phyloP scores from a whole-genome alignment of 2,888 invertebrate genomes.

The Himalopsyche tibetana region DNA sequence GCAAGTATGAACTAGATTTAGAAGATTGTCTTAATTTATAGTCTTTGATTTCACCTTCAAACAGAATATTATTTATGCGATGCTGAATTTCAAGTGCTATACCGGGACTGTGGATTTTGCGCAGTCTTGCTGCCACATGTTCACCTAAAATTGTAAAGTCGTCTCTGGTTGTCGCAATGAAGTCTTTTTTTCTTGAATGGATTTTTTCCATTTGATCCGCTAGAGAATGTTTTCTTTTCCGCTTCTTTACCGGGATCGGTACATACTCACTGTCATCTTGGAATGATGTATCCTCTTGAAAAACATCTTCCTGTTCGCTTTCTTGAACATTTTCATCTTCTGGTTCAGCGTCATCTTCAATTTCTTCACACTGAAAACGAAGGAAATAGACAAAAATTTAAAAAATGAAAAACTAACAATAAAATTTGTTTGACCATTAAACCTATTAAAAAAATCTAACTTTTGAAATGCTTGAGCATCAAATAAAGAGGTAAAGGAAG shows the following conservation, averaged over 20 bases:
- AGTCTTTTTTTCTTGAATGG: background rate
- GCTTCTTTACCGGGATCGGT: conserved; percentile 3
- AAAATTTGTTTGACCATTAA: no score
- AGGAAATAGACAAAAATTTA: background rate
- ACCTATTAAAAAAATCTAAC: no score
- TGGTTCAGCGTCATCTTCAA: background rate
- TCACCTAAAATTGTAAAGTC: background rate
- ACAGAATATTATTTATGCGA: background rate
- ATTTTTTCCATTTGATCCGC: background rate
- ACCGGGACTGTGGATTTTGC: conserved; percentile 8
- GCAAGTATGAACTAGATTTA: background rate
- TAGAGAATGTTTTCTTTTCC: background rate
- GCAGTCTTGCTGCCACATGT: conserved; percentile 2
- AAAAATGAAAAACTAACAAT: no score
- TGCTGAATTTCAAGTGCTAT: conserved; percentile 12
- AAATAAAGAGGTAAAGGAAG: no score
- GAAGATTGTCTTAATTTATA: conserved; percentile 6
- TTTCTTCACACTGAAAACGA: background rate
- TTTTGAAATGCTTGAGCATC: no score
- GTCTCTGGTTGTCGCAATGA: conserved; percentile 8
- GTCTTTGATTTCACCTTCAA: conserved; percentile 24
- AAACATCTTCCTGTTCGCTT: background rate
- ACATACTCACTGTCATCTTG: conserved; percentile 8
- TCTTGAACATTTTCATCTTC: conserved; percentile 18
- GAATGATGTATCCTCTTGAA: conserved; percentile 13